These are phyloP conservation scores for Schizothorax lantsangensis DNA, from an alignment of 2,797 vertebrate genomes.

Conservation along the genomic window DNA sequence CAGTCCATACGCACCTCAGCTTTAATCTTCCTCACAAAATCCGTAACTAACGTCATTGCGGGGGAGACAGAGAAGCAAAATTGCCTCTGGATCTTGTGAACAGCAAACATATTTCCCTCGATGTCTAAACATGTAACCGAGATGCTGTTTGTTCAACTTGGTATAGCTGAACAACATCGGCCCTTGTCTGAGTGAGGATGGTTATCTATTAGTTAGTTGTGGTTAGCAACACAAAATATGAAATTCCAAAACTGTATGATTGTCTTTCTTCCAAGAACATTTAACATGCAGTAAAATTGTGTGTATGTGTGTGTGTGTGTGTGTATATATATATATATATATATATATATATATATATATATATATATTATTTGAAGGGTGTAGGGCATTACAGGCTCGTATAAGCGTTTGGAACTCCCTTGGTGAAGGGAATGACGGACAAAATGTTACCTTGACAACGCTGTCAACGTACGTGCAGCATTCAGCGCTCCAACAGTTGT, in stretches of 20 bases:
- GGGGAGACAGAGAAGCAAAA: constrained; percentile 38
- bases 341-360: too few species aligned
- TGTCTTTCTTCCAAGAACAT: not conserved
- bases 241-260: not conserved
- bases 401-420: too few species aligned
- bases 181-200: not conserved
- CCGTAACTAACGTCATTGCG: constrained; percentile 45
- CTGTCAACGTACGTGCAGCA: too few species aligned
- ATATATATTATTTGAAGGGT: too few species aligned
- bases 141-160: constrained; percentile 43
- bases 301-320: too few species aligned
- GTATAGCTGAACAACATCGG: constrained; percentile 2
- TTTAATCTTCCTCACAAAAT: constrained; percentile 48
- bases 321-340: too few species aligned
- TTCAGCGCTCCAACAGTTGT: too few species aligned
- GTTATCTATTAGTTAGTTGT: not conserved
- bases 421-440: too few species aligned
- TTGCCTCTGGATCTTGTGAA: constrained; percentile 43
- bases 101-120: constrained; percentile 50
- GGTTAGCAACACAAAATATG: not conserved
- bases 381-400: too few species aligned
- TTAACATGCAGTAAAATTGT: too few species aligned
- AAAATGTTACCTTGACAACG: too few species aligned
- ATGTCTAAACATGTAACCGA: constrained; percentile 40
- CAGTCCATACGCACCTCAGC: constrained; percentile 20